Conservation (phyloP, 2,113 vertebrate species). For the Sceloporus undulatus region DNA sequence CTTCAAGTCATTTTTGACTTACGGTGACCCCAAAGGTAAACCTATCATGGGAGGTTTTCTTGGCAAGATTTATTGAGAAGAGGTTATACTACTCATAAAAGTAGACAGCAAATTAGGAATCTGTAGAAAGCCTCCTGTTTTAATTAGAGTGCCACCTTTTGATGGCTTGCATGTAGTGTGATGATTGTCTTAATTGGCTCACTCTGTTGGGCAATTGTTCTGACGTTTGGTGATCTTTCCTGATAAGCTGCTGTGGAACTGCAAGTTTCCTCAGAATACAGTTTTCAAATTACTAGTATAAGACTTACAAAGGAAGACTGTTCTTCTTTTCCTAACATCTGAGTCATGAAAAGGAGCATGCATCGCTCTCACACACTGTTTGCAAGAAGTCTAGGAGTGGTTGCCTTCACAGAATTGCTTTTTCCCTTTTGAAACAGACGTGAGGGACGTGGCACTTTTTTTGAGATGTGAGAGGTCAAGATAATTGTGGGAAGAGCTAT, state of each 20-base stretch:
- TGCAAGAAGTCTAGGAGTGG: slow-evolving; percentile 70
- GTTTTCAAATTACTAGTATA: slow-evolving; percentile 31
- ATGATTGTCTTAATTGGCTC: neutral
- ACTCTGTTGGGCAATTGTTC: neutral
- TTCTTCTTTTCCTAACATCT: slow-evolving; percentile 57
- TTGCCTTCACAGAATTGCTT: slow-evolving; percentile 65
- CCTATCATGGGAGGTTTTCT: too few relatives aligned
- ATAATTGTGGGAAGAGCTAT: neutral
- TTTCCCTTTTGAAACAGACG: slow-evolving; percentile 38
- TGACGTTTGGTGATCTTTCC: neutral
- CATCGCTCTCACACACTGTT: slow-evolving; percentile 61
- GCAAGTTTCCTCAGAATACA: neutral
- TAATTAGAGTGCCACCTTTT: neutral
- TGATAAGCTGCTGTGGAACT: neutral
- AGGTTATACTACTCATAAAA: too few relatives aligned
- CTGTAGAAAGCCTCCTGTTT: too few relatives aligned
- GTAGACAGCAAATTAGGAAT: too few relatives aligned
- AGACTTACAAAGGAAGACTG: slow-evolving; percentile 30
- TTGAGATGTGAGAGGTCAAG: neutral
- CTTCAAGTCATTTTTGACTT: too few relatives aligned
- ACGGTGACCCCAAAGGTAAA: too few relatives aligned
- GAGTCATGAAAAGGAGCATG: slow-evolving; percentile 60
- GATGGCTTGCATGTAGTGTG: too few relatives aligned
- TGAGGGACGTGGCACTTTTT: neutral
- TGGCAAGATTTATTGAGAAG: too few relatives aligned